Base-by-base conservation (phyloP, 2,797 vertebrate species). In the Gambelia wislizenii region DNA sequence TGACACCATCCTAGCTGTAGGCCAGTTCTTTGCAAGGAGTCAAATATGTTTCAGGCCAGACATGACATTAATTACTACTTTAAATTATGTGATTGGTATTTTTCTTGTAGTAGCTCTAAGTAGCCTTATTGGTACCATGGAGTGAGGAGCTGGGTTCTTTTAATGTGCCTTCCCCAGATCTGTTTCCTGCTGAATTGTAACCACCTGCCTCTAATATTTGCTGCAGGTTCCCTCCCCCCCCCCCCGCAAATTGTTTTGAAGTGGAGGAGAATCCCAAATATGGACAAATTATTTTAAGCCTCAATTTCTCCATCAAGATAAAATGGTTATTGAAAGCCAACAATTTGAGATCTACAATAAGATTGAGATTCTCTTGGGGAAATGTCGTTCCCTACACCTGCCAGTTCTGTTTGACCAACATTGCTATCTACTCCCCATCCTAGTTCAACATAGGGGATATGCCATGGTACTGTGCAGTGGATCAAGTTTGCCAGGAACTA, bases 401-500 rank as follows among this genome's bases (percentile, higher is more conserved):
- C 3, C 25, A 25, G 42, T 1, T 18, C 6, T 52, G 13, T 39
- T 61, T 1, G 16, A 42, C 33, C 36, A 9, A n/a, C 9, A n/a
- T 14, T 25, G 30, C 39, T 64, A 61, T 52, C 70, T 85, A 42
- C 74, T 64, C 13, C 39, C 54, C 83, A 0, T 0, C 27, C 67
- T 78, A 36, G 20, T 78, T 79, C 49, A 1, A 27, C 89, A 64
- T 30, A 77, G 44, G 75, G 90, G 18, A 56, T 81, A 78, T 85
- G 16, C 59, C 83, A 77, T 39, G 33, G 81, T 33, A 56, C 64
- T 93, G 88, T 47, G 77, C 78, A 89, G 25, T 72, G 74, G 82
- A 59, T 74, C 49, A 36, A 1, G 89, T 93, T 95, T 87, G 90
- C 79, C 9, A 70, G 87, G 86, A 89, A 0, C n/a, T 56, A 76